Evolutionary conservation across 2,797 vertebrate genomes (phyloP), one percentile per base, ranked within the genome.

Genomic region (Mionectes olivaceus): DNA sequence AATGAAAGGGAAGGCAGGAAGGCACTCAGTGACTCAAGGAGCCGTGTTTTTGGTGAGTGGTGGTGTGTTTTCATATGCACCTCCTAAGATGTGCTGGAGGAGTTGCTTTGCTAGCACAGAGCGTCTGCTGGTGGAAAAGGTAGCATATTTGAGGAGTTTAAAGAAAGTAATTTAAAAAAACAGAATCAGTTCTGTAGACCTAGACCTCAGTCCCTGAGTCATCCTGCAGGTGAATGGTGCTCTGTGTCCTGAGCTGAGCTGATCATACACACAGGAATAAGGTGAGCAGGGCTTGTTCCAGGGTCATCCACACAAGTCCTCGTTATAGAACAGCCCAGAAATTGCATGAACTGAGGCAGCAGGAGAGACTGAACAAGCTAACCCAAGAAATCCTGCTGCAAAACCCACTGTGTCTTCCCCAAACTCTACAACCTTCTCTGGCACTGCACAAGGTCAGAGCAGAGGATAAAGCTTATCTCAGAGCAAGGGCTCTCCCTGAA

Each of bases 221-320:
- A 1, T 30, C 55, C 55, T 73, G 63, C 55, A 73, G 63, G 83
- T 76, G 37, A 82, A 76, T 68, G 2, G 0, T 59, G 83, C 55
- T 78, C 65, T 50, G 19, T 81, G 76, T 88, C 33, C 80, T 55
- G 73, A 73, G 33, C 60, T 60, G 70, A 93, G 21, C 10, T 32
- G 50, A 82, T 94, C 70, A 59, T 63, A 82, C 78, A 89, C 74
- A 39, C 37, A 27, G 33, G 63, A 89, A 25, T 57, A 39, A 78
- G 52, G 81, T 67, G 83, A 93, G 77, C 22, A 87, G 83, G 37
- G 23, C 74, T 92, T 43, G 16, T 84, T 70, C 70, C 70, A 59
- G 81, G 43, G 35, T 44, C 92, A 71, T 43, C 70, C 77, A 18
- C 3, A 0, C 27, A 21, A n/a, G 7, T 49, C 8, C 33, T 82